Conservation (phyloP, 2,797 vertebrate genomes). For the Antrozous pallidus region DNA sequence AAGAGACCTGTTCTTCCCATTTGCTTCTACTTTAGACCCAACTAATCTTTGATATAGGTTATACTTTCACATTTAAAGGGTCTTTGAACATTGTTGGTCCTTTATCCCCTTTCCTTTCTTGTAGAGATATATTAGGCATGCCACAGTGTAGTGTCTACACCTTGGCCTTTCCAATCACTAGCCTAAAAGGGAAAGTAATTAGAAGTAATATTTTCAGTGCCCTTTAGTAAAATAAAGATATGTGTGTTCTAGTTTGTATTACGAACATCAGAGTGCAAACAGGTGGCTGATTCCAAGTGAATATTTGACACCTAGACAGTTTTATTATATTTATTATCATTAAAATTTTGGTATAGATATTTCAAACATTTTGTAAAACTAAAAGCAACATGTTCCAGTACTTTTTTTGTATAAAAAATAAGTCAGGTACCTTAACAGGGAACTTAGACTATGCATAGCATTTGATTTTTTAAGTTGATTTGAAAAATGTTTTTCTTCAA, state of each 20-base stretch:
- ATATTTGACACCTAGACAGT: background rate
- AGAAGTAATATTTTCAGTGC: background rate
- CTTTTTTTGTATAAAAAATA: background rate
- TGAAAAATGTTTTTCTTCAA: conserved; percentile 5
- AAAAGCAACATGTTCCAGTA: background rate
- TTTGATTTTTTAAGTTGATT: conserved; percentile 10
- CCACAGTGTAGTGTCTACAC: background rate
- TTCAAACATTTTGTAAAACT: conserved; percentile 30
- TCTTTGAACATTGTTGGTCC: background rate
- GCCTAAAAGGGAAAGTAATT: conserved; percentile 32
- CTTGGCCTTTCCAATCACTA: background rate
- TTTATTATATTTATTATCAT: background rate
- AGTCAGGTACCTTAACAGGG: background rate
- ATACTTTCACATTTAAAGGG: background rate
- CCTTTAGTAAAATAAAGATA: background rate
- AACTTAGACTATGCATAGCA: background rate
- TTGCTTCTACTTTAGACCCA: background rate
- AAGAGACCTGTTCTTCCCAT: background rate
- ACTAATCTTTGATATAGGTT: background rate
- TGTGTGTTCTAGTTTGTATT: background rate
- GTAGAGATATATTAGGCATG: background rate
- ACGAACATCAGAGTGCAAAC: background rate
- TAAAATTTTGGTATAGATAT: background rate
- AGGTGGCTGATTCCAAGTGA: background rate
- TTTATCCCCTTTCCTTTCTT: background rate